These are phyloP conservation scores for Lagenorhynchus albirostris DNA, from an alignment of 2,113 vertebrate species.

Conservation along the genomic window DNA sequence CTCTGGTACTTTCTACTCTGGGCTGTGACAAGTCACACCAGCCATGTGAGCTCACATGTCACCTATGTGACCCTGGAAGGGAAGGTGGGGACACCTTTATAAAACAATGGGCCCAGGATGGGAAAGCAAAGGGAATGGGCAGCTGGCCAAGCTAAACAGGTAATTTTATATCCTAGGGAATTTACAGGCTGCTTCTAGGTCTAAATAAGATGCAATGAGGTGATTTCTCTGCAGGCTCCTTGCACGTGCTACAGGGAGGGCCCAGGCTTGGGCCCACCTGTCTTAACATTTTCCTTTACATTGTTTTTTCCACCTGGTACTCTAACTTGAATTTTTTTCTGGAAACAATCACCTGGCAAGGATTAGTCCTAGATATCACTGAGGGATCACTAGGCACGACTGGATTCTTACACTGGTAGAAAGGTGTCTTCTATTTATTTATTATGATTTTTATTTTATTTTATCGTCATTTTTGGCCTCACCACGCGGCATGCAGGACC, in stretches of 20 bases:
- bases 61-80: background rate
- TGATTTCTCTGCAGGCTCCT: background rate
- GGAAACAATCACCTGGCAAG: constrained; percentile 62
- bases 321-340: constrained; percentile 44
- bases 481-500: background rate
- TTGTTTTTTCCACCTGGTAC: background rate
- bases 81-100: background rate
- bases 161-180: background rate
- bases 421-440: background rate
- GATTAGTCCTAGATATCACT: background rate
- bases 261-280: background rate
- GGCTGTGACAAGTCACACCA: background rate
- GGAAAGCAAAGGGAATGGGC: background rate
- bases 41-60: background rate
- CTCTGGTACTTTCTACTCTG: background rate
- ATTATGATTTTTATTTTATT: background rate
- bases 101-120: background rate
- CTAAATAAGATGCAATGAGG: background rate
- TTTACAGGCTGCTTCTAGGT: background rate
- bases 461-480: background rate
- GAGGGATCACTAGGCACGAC: constrained; percentile 4
- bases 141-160: constrained; percentile 11
- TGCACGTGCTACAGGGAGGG: background rate
- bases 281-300: constrained; percentile 40
- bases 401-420: constrained; percentile 14